These are phyloP conservation scores for Anthonomus grandis DNA, from an alignment of 1,140 invertebrate genomes.

Conservation along the genomic window DNA sequence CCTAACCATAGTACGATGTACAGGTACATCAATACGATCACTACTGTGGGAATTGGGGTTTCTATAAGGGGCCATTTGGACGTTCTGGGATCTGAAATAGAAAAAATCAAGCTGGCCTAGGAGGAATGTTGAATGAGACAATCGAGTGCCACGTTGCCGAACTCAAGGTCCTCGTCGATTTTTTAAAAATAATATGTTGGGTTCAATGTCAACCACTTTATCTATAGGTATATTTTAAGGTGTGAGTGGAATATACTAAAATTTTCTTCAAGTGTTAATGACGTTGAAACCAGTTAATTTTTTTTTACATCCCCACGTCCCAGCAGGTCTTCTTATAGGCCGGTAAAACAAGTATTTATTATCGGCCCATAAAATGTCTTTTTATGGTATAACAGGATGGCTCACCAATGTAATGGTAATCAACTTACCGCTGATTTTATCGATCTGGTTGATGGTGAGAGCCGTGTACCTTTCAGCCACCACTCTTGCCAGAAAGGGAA, in stretches of 20 bases:
- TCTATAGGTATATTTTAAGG: not conserved
- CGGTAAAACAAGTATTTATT: too few relatives aligned
- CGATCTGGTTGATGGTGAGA: slow-evolving; percentile 51
- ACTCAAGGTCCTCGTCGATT: not conserved
- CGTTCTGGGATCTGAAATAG: slow-evolving; percentile 75
- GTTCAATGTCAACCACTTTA: slow-evolving; percentile 8
- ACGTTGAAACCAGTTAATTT: too few relatives aligned
- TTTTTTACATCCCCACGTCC: too few relatives aligned
- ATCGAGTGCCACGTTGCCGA: not conserved
- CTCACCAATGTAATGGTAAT: too few relatives aligned
- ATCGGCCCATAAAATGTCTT: too few relatives aligned
- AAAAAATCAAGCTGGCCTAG: slow-evolving; percentile 15
- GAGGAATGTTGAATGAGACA: not conserved
- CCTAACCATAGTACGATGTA: slow-evolving; percentile 78
- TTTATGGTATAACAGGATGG: too few relatives aligned
- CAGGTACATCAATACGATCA: slow-evolving; percentile 77
- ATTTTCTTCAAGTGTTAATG: too few relatives aligned
- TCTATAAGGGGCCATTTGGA: slow-evolving; percentile 89
- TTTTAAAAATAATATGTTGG: not conserved
- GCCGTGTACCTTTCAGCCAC: slow-evolving; percentile 59
- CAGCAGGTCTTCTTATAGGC: too few relatives aligned
- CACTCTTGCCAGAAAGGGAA: slow-evolving; percentile 56
- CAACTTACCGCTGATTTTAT: slow-evolving; percentile 51
- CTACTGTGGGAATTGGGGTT: slow-evolving; percentile 79
- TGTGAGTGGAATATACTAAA: too few relatives aligned